Percentiles rank a stretch among this genome's conserved stretches.
Conservation (phyloP, 2,797 vertebrate species). For the Synaphobranchus kaupii region DNA sequence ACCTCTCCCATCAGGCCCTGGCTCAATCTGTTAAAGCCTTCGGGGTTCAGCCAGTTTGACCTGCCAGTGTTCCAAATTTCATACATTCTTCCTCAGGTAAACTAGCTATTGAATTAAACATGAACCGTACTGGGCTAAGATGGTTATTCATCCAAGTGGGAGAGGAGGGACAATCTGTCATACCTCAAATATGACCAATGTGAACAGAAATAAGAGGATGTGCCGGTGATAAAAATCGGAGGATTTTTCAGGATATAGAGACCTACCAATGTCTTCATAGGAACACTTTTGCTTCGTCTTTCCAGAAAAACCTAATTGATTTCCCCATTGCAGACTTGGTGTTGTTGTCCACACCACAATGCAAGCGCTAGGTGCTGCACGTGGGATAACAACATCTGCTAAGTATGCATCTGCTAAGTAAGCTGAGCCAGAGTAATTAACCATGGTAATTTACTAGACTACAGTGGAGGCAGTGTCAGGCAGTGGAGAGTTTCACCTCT, state of each 20-base stretch:
- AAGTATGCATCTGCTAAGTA: not conserved
- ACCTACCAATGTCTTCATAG: not conserved
- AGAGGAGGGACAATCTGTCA: not conserved
- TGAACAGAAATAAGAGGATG: not conserved
- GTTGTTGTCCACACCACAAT: not conserved
- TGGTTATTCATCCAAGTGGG: not conserved
- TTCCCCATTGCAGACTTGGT: not conserved
- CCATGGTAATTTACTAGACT: not conserved
- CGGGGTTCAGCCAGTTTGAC: not conserved
- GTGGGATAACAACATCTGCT: not conserved
- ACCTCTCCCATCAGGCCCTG: not conserved
- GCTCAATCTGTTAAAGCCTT: not conserved
- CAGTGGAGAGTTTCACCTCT: not conserved
- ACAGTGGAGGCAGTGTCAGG: not conserved
- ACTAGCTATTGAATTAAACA: conserved; percentile 3
- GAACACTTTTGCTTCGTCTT: not conserved
- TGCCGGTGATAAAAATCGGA: not conserved
- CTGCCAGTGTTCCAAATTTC: not conserved
- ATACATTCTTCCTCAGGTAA: conserved; percentile 10
- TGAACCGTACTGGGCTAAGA: not conserved
- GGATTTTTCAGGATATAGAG: not conserved
- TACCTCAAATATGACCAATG: not conserved
- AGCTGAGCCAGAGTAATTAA: not conserved
- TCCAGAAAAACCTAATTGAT: not conserved
- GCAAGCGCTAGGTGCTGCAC: not conserved